Percentiles rank a stretch among this genome's conserved stretches.
Conservation (phyloP, 2,797 vertebrate genomes). For the Ceyx erithaca region DNA sequence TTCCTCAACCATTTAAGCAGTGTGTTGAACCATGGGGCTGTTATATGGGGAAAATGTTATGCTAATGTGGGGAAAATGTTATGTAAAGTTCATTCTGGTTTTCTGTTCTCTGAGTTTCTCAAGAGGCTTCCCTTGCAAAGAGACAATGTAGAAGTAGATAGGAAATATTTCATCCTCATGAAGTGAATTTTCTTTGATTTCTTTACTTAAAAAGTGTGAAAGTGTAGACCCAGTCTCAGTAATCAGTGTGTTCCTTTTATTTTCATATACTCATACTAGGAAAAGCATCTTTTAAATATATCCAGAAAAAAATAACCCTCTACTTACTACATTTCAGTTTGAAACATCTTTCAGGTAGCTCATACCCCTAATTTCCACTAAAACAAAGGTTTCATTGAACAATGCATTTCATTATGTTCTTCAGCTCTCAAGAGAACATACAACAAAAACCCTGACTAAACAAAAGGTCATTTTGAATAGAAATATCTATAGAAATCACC, state of each 20-base stretch:
- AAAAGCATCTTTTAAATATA: not conserved
- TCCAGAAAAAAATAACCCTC: not conserved
- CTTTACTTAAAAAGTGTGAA: not conserved
- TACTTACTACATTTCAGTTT: not conserved
- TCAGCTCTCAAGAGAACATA: not conserved
- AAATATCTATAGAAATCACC: slow-evolving; percentile 19
- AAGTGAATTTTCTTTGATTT: not conserved
- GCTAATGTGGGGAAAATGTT: not conserved
- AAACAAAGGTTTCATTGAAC: slow-evolving; percentile 43
- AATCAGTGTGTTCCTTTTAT: not conserved
- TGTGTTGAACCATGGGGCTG: not conserved
- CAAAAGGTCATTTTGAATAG: slow-evolving; percentile 45
- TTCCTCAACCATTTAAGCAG: not conserved
- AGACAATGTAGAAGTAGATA: not conserved
- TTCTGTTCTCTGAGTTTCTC: not conserved
- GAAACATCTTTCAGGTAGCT: not conserved
- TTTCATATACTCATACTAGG: not conserved
- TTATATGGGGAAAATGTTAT: rapidly evolving
- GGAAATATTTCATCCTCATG: not conserved
- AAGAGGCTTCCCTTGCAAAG: not conserved
- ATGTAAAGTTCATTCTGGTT: not conserved
- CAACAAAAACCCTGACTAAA: slow-evolving; percentile 2
- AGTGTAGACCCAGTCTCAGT: not conserved
- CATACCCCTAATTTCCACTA: not conserved
- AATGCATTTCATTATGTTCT: slow-evolving; percentile 32